Base-by-base conservation (phyloP, 2,888 invertebrate species). In the Hipparchia semele region DNA sequence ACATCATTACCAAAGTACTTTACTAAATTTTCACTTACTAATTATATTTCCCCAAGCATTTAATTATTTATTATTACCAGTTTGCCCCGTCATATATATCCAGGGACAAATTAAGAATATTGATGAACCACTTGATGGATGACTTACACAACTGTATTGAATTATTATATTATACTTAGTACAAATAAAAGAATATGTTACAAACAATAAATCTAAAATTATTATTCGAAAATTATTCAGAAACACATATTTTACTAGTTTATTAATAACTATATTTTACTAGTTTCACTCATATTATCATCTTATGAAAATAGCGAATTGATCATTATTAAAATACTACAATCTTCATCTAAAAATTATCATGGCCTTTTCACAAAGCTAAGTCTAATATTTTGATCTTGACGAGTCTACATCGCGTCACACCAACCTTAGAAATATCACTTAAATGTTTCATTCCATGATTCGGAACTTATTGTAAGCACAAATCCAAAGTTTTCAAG, bases 81-180 rank as follows among this genome's bases (percentile, higher is more conserved):
- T 23, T 58, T 58, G 58, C 58, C 56, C 56, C 56, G n/a, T 8
- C 0, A 13, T 56, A 54, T 0, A 54, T 4, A n/a, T 54, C 54
- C 56, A n/a, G 56, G 56, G 56, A 56, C 56, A 56, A 56, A 56
- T 56, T 56, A 56, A n/a, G 7, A 56, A 13, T 56, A n/a, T n/a
- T n/a, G n/a, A 56, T 56, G 56, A 7, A 6, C 39, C 39, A 4
- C 2, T 39, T 5, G 39, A 39, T 39, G 39, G n/a, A 56, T 56
- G 56, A 7, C 13, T n/a, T 2, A 13, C 7, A 13, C 56, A 6
- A 56, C 13, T 54, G 3, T n/a, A 54, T 13, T n/a, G 6, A 12
- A 54, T 54, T 54, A 13, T 56, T 56, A 7, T 6, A 56, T 54
- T n/a, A 53, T 10, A 23, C 23, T 53, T 0, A 53, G 12, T 54